Evolutionary conservation across 2,888 invertebrate genomes (phyloP), one percentile per base, ranked within the genome.

Genomic region (Silvanus unidentatus): DNA sequence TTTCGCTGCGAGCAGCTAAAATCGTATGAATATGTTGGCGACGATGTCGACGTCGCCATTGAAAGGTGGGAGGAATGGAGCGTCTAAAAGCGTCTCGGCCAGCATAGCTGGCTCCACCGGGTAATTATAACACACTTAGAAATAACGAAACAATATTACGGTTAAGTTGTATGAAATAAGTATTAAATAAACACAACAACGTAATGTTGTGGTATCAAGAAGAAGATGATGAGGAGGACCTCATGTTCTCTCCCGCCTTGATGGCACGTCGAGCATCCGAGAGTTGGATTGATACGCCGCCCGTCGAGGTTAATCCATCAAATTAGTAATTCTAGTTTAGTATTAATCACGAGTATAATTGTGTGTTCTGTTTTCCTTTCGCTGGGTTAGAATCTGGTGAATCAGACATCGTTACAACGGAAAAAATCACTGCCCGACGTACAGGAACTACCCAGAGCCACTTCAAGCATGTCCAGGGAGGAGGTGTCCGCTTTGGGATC

Each of bases 401-500:
- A 54, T 35, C 82, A 83, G 67, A 82, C 84, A 69, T 80, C 87
- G 61, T 78, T 93, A 62, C 91, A 90, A 74, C 81, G 92, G 61
- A 94, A 96, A 76, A 98, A 98, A 75, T 97, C 96, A 58, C 81
- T 99, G 74, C 98, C 98, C 42, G 97, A 98, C 75, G 86, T 93
- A 65, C 88, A 89, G 64, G 85, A 84, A 52, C 80, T 90, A 71
- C 86, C 91, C 45, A 82, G 86, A 47, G 81, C 86, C 57, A 81
- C 85, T 45, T 84, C 86, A 58, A 84, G 84, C 58, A 90, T 97
- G 87, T 87, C 94, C 42, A 82, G 97, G 45, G 95, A 96, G 73
- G 96, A 98, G 75, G 95, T 95, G 40, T 93, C 95, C 54, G 84
- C 86, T 53, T 79, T 99, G 65, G 95, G 95, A 63, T 92, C 93